phyloP scores from a whole-genome alignment of 2,888 invertebrate genomes.

The Calameuta filiformis region DNA sequence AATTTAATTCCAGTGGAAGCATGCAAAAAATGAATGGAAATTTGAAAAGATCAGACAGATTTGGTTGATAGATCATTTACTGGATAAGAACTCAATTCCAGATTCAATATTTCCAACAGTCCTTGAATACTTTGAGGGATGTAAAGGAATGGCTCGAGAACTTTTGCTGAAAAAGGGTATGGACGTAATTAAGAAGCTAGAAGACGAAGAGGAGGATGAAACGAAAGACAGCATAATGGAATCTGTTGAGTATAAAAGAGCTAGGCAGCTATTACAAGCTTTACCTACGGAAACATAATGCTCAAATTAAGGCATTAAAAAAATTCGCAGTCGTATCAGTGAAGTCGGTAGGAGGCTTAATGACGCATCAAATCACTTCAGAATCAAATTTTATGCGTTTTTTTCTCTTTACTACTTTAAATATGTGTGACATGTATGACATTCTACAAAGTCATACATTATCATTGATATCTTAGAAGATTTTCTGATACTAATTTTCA shows the following conservation, averaged over 20 bases:
- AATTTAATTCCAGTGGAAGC: constrained; percentile 73
- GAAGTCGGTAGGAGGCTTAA: neutral
- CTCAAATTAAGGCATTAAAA: neutral
- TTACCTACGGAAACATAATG: constrained; percentile 67
- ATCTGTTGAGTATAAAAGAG: constrained; percentile 70
- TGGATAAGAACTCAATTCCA: constrained; percentile 72
- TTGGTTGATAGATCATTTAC: constrained; percentile 79
- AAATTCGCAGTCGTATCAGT: neutral
- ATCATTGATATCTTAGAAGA: neutral
- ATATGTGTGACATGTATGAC: neutral
- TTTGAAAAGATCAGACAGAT: constrained; percentile 83
- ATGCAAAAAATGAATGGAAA: constrained; percentile 78
- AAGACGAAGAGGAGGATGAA: constrained; percentile 67
- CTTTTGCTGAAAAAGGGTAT: constrained; percentile 74
- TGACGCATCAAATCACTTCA: neutral
- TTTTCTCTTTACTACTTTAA: neutral
- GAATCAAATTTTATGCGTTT: neutral
- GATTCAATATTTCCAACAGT: constrained; percentile 74
- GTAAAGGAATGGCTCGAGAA: constrained; percentile 75
- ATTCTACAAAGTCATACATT: neutral
- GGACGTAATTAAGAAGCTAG: constrained; percentile 73
- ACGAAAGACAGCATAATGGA: constrained; percentile 53
- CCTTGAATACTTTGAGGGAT: constrained; percentile 78
- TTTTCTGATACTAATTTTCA: neutral
- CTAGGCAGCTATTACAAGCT: constrained; percentile 75